Base-by-base conservation (phyloP, 92 coral and sea anemone species). In the Phenganax stokvisi region DNA sequence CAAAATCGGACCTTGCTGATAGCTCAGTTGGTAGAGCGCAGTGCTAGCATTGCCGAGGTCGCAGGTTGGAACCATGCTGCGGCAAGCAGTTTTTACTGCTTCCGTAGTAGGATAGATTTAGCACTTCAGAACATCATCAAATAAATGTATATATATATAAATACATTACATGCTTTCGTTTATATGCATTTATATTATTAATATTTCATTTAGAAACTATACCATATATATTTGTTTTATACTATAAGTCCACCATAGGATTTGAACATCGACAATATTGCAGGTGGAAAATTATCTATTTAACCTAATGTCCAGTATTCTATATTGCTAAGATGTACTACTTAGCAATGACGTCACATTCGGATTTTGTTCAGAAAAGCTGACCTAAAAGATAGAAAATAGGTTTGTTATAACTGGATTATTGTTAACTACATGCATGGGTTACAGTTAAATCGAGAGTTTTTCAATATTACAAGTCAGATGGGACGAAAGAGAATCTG, bases 321-420 rank as follows among this genome's bases (percentile, higher is more conserved):
- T 10, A 27, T 25, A 10, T 25, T 29, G 80, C 25, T 47, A 76
- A 56, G 81, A 58, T 12, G 52, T 76, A 10, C 20, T 60, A 47
- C 81, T 76, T 52, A 76, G 81, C 30, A 76, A 59, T 12, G 81
- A 59, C 54, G 81, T 76, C 25, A 76, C 81, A 52, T 76, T 76
- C 10, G 81, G 81, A 59, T 76, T 76, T 20, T 76, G 81, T 44
- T 76, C 81, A 11, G 81, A 76, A 59, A 76, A 76, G 30, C 30
- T 76, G 2, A 76, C 81, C 81, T 76, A 27, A 29, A 59, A 76
- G 0, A 7, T 59, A 12, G 25, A 12, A 12, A 59, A 59, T 59
- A 13, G 7, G 2, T 59, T 1, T 13, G 25, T 59, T 59, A 59
- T 59, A 20, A 59, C 65, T 59, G 47, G 47, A 37, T 37, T 37